Conservation (phyloP, 2,113 vertebrate genomes). For the Bos javanicus region DNA sequence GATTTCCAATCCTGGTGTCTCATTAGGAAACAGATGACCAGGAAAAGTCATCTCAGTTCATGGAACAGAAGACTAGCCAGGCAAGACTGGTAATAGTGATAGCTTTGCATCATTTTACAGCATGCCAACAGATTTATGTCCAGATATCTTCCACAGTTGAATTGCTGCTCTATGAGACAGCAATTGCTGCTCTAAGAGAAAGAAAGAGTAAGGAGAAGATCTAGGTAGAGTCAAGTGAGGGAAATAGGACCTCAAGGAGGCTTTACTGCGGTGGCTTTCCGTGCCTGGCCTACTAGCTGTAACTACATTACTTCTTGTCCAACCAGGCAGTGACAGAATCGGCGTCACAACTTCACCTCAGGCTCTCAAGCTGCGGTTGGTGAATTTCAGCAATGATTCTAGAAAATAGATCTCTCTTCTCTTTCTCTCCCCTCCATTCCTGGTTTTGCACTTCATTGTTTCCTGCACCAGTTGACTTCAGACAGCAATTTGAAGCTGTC, state of each 20-base stretch:
- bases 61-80: neutral
- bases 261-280: neutral
- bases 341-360: neutral
- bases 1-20: slow-evolving; percentile 10
- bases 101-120: neutral
- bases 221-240: neutral
- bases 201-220: neutral
- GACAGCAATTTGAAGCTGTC: neutral
- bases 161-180: neutral
- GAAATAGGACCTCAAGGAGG: neutral
- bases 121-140: neutral
- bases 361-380: neutral
- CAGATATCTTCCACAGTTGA: neutral
- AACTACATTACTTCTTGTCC: neutral
- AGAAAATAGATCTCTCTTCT: neutral
- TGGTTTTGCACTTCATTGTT: neutral
- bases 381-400: neutral
- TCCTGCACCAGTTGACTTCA: neutral
- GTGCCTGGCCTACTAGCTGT: neutral
- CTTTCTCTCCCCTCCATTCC: too few relatives aligned
- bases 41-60: neutral
- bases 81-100: neutral
- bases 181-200: neutral
- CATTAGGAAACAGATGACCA: neutral
- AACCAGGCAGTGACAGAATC: neutral